A percentile compares a stretch with the other conserved stretches of the same genome.
These are phyloP conservation scores for Caenorhabditis macrosperma DNA, from an alignment of 2,888 invertebrate species.

Conservation along the genomic window DNA sequence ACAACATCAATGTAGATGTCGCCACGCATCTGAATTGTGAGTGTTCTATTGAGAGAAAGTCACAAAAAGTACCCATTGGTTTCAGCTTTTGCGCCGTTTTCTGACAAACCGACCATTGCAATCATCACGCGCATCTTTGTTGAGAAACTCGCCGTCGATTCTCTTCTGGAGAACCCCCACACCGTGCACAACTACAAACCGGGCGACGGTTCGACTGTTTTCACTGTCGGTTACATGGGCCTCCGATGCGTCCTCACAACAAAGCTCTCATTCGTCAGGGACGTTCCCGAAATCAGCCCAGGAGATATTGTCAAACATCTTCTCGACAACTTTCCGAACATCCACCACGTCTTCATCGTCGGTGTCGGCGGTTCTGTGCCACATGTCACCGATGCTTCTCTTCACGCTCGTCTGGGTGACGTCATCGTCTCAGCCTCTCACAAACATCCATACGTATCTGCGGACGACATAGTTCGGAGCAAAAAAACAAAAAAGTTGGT, in stretches of 20 bases:
- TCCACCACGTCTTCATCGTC: constrained; percentile 95
- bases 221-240: constrained; percentile 96
- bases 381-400: constrained; percentile 93
- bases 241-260: constrained; percentile 97
- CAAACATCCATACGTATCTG: constrained; percentile 76
- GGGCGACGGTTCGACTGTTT: constrained; percentile 95
- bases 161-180: constrained; percentile 93
- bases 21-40: constrained; percentile 30
- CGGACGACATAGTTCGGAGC: constrained; percentile 73
- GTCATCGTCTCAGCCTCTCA: constrained; percentile 70
- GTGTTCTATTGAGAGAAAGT: neutral
- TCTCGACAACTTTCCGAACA: constrained; percentile 90
- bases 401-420: constrained; percentile 86
- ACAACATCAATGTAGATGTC: constrained; percentile 61
- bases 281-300: constrained; percentile 95
- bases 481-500: constrained; percentile 70
- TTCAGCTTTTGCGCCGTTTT: neutral
- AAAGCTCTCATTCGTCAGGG: constrained; percentile 87
- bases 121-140: constrained; percentile 96
- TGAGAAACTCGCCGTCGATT: constrained; percentile 97
- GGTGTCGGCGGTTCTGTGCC: constrained; percentile 98
- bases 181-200: constrained; percentile 59
- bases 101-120: constrained; percentile 84
- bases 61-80: no score
- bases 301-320: constrained; percentile 94